Evolutionary conservation across 2,797 vertebrate species (phyloP), one percentile per base, ranked within the genome.

Genomic region (Lagorchestes hirsutus): DNA sequence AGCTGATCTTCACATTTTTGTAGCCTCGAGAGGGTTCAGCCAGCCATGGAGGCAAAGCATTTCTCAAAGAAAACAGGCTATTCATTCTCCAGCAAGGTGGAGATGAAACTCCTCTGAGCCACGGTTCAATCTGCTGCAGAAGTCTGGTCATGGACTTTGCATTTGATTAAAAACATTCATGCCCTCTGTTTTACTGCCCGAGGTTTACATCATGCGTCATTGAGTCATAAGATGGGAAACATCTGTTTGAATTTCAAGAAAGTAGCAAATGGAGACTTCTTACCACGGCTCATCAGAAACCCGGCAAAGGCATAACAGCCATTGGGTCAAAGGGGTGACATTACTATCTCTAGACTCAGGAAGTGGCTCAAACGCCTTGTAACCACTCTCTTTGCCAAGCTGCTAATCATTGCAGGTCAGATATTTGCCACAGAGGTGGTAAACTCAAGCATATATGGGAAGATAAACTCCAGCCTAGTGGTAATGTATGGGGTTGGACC

Each of bases 161-260:
- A 96, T 98, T 98, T 98, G 98, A 98, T 98, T 96, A 97, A 97
- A 98, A 98, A 98, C 58, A 94, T 94, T 97, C 62, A 34, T 96
- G 91, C 94, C 96, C 94, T 97, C 97, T 97, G 95, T 98, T 98
- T 96, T 97, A 93, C 93, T 98, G 96, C 93, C 98, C 98, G 98
- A 96, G 92, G 90, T 97, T 98, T 98, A 94, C 50, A 59, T 97
- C 95, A 98, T 91, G 97, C 97, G 94, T 98, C 97, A 97, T 93
- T 98, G 97, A 98, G 92, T 98, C 94, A 93, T 96, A 97, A 96
- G 97, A 97, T 95, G 92, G 97, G 96, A 98, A 98, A 98, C 96
- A 98, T 97, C 97, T 97, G 93, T 97, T 98, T 98, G 96, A 98
- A 98, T 98, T 98, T 98, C 96, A 98, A 97, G 54, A 95, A 98